Evolutionary conservation across 2,888 invertebrate species (phyloP).

Genomic region (Rhagium mordax): DNA sequence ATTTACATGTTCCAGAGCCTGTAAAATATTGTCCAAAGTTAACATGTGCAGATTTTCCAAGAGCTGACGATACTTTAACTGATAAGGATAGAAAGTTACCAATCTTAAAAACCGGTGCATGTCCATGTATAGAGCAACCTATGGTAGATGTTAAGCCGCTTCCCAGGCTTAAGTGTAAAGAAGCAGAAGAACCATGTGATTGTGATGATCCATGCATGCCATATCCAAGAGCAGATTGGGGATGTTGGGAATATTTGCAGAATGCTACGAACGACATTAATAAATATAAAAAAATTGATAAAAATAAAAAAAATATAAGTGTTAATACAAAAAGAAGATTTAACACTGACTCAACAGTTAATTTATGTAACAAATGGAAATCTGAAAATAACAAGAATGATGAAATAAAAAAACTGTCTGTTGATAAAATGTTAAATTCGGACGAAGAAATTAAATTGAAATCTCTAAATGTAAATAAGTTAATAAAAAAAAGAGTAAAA

Average conservation of each 20-base stretch:
- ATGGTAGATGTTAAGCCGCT: conserved; percentile 49
- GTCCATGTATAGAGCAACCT: conserved; percentile 55
- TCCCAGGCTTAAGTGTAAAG: conserved; percentile 48
- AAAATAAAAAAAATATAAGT: conserved; percentile 17
- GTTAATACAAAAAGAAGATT: conserved; percentile 28
- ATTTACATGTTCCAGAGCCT: conserved; percentile 47
- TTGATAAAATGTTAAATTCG: background rate
- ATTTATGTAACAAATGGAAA: background rate
- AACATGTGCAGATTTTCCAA: conserved; percentile 11
- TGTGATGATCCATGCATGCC: conserved; percentile 38
- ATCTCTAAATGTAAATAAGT: background rate
- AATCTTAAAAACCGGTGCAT: conserved; percentile 48
- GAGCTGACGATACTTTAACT: conserved; percentile 48
- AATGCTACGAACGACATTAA: conserved; percentile 36
- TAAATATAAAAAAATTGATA: conserved; percentile 33
- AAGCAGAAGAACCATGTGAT: conserved; percentile 43
- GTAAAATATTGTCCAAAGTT: conserved; percentile 38
- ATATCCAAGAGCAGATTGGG: conserved; percentile 54
- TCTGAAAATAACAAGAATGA: background rate
- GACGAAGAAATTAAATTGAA: background rate
- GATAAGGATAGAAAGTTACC: conserved; percentile 48
- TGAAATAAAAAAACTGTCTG: background rate
- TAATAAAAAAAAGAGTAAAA: background rate
- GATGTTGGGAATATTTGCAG: conserved; percentile 55
- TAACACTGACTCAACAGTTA: conserved; percentile 33